Conservation (phyloP, 2,797 vertebrate genomes). For the Enteromius paludinosus region DNA sequence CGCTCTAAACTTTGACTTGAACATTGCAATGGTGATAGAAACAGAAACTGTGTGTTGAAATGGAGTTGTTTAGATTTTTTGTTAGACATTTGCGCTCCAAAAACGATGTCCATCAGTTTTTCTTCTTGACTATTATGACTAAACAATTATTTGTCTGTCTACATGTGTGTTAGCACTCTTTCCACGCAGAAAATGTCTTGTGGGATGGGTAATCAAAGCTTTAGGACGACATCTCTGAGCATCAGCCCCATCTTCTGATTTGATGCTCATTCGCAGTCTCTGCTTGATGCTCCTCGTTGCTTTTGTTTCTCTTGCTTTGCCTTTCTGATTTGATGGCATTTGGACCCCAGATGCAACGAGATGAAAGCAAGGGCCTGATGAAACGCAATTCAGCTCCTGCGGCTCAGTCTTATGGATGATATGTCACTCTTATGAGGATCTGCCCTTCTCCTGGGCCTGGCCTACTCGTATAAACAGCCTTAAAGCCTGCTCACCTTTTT, state of each 20-base stretch:
- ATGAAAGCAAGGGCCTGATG: conserved; percentile 82
- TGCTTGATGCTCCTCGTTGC: conserved; percentile 80
- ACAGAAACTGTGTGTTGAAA: background rate
- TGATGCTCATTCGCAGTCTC: conserved; percentile 71
- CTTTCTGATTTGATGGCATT: conserved; percentile 79
- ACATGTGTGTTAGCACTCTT: background rate
- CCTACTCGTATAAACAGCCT: conserved; percentile 42
- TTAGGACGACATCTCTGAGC: conserved; percentile 55
- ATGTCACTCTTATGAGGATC: conserved; percentile 74
- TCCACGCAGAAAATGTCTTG: conserved; percentile 23
- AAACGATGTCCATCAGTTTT: background rate
- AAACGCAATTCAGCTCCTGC: conserved; percentile 72
- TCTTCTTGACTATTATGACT: background rate
- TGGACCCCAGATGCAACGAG: conserved; percentile 80
- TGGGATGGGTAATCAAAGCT: background rate
- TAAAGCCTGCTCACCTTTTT: conserved; percentile 28
- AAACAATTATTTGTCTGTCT: background rate
- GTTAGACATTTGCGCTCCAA: background rate
- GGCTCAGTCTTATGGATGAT: conserved; percentile 76
- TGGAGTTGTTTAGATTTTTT: background rate
- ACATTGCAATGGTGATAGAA: background rate
- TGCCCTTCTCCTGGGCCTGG: conserved; percentile 5
- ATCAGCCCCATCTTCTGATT: conserved; percentile 64
- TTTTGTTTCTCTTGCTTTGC: conserved; percentile 73
- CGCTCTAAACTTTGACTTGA: background rate